Conservation (phyloP, 2,888 invertebrate genomes). For the Thelaira solivaga region DNA sequence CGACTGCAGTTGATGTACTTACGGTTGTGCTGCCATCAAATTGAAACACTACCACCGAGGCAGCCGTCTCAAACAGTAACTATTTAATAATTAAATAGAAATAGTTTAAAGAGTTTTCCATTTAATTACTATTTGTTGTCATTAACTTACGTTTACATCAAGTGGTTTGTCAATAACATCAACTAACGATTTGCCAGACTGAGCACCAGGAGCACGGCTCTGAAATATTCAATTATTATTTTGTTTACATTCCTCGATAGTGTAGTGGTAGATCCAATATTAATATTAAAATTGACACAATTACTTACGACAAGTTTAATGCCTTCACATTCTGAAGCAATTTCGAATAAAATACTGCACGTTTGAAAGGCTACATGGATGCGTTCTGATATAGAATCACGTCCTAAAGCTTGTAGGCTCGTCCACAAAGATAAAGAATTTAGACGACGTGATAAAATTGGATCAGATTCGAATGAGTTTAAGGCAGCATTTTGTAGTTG, state of each 20-base stretch:
- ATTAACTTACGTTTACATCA: constrained; percentile 79
- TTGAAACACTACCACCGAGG: constrained; percentile 92
- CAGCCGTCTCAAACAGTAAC: constrained; percentile 85
- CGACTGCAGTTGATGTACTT: constrained; percentile 58
- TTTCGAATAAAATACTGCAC: constrained; percentile 79
- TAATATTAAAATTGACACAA: background rate
- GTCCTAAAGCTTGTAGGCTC: constrained; percentile 84
- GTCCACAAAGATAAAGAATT: constrained; percentile 91
- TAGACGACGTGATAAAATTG: constrained; percentile 79
- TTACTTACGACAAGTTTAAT: constrained; percentile 83
- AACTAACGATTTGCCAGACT: constrained; percentile 81
- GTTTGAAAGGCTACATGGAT: constrained; percentile 87
- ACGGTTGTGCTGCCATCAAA: constrained; percentile 79
- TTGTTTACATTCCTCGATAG: background rate
- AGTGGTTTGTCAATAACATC: constrained; percentile 82
- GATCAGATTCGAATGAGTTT: constrained; percentile 76
- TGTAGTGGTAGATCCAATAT: background rate
- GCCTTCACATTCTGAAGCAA: constrained; percentile 80
- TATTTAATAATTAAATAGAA: constrained; percentile 26
- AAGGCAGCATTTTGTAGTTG: constrained; percentile 75
- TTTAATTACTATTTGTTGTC: background rate
- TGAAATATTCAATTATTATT: constrained; percentile 69
- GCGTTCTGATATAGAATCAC: constrained; percentile 84
- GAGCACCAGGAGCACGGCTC: constrained; percentile 89
- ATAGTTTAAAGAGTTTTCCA: background rate